These are phyloP conservation scores for Eciton burchellii DNA, from an alignment of 1,140 invertebrate species.

Conservation along the genomic window DNA sequence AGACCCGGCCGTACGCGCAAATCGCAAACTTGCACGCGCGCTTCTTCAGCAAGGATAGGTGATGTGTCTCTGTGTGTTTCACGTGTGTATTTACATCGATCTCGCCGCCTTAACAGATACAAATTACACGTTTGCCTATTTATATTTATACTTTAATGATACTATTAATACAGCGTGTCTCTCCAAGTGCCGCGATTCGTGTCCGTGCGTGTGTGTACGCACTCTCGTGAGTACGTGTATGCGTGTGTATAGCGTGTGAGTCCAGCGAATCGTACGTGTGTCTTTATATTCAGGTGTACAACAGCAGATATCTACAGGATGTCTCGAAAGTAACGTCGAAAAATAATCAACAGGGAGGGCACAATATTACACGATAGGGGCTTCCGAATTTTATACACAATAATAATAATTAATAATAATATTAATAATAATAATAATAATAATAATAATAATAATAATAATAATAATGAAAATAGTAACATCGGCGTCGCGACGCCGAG, in stretches of 20 bases:
- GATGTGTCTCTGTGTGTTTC: slow-evolving; percentile 46
- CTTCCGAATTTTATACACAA: slow-evolving; percentile 79
- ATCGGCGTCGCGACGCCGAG: slow-evolving; percentile 44
- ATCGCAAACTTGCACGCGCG: slow-evolving; percentile 65
- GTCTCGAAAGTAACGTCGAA: slow-evolving; percentile 73
- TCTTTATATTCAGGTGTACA: slow-evolving; percentile 64
- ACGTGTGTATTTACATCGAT: slow-evolving; percentile 82
- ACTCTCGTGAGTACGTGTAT: slow-evolving; percentile 55
- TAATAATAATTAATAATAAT: slow-evolving; percentile 78
- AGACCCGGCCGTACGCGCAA: slow-evolving; percentile 31
- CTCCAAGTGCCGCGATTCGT: slow-evolving; percentile 54
- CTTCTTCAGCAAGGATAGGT: slow-evolving; percentile 60
- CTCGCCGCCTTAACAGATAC: slow-evolving; percentile 79
- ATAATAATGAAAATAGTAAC: slow-evolving; percentile 72
- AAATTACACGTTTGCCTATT: slow-evolving; percentile 79
- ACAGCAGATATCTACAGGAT: slow-evolving; percentile 77
- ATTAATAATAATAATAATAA: slow-evolving; percentile 74
- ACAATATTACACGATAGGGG: slow-evolving; percentile 80
- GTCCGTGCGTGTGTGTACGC: slow-evolving; percentile 57
- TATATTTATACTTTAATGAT: slow-evolving; percentile 81
- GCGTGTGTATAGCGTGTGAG: slow-evolving; percentile 12
- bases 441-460: slow-evolving; percentile 71
- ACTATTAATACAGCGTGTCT: slow-evolving; percentile 78
- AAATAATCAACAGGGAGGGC: slow-evolving; percentile 81
- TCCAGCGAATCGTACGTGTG: slow-evolving; percentile 67